Evolutionary conservation across 2,113 vertebrate species (phyloP), one percentile per base, ranked within the genome.

Genomic region (Patagioenas fasciata): DNA sequence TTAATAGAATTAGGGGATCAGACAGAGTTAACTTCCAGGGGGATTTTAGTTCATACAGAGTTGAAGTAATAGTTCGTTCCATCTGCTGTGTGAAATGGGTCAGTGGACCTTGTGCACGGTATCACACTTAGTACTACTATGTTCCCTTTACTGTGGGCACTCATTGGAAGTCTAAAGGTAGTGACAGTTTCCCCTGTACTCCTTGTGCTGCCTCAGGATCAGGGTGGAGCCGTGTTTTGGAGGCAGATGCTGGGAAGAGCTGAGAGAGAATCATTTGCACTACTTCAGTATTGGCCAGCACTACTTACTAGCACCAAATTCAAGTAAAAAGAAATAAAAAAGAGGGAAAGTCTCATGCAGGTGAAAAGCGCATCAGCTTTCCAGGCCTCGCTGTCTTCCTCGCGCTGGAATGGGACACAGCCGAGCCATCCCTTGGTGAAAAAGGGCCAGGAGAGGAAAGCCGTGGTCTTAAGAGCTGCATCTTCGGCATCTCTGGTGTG

Each of bases 251-350:
- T 86, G 82, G 83, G 88, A 95, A 84, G 64, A 95, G 32, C 58
- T 1, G 15, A 74, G 82, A 85, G 51, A 82, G 51, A 80, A 19
- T 10, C 86, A 71, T 38, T 80, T 50, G 80, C 21, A 32, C n/a
- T 92, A n/a, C 44, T 74, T 82, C 12, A 29, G 56, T 56, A 48
- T 80, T 89, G 73, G 54, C 80, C 92, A 88, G 80, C 83, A 54
- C 56, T 58, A 23, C 32, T 73, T 50, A 44, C 34, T 91, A 86
- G 78, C 95, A 94, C 85, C 91, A 62, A 81, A 87, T 91, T 95
- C 93, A 87, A 86, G 73, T 92, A 54, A 85, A 36, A 56, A 87
- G 19, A 24, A 65, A 65, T 60, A 20, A 54, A 38, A 57, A 57
- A 51, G 13, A 38, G 12, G 21, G 34, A 28, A 23, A 75, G 61